Base-by-base conservation (phyloP, 2,888 invertebrate genomes). In the Drosophila vallismaia region DNA sequence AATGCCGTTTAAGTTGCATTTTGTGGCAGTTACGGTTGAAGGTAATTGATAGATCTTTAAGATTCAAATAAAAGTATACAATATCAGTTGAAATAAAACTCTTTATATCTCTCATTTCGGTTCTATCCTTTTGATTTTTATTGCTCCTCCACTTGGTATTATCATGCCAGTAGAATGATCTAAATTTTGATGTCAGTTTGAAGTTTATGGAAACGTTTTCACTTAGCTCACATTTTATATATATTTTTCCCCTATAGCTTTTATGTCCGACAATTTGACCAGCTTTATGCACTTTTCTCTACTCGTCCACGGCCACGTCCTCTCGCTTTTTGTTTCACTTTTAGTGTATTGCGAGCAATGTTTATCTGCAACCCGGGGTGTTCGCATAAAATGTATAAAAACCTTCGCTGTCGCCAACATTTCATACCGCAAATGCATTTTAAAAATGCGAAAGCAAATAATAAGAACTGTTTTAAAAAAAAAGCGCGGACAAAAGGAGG, bases 401-500 rank as follows among this genome's bases (percentile, higher is more conserved):
- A 69, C 60, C 69, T 60, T 53, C 38, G 53, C 69, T 69, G 69
- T 69, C 69, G 69, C 60, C 53, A 29, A 50, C 69, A 69, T 54
- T 60, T 60, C 69, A 69, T 53, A 69, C 69, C 69, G 69, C 69
- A 69, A 64, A 69, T 69, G 69, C 53, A 69, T 69, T 69, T 69
- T 54, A 54, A 60, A 69, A 69, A 69, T 69, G 53, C 69, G 60
- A 69, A 64, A 58, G 52, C 69, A 60, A 54, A 69, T 69, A 68
- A 68, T 58, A 68, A 68, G 69, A 59, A 48, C 40, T 49, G 10
- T n/a, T 36, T 36, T 6, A 6, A n/a, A 36, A 36, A 36, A 36
- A 36, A n/a, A 49, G 10, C 5, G 8, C 52, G 10, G 24, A 69
- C 42, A 66, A 57, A 62, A 63, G 52, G 45, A 63, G n/a, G 44